Base-by-base conservation (phyloP, 2,888 invertebrate species). In the Labia minor region DNA sequence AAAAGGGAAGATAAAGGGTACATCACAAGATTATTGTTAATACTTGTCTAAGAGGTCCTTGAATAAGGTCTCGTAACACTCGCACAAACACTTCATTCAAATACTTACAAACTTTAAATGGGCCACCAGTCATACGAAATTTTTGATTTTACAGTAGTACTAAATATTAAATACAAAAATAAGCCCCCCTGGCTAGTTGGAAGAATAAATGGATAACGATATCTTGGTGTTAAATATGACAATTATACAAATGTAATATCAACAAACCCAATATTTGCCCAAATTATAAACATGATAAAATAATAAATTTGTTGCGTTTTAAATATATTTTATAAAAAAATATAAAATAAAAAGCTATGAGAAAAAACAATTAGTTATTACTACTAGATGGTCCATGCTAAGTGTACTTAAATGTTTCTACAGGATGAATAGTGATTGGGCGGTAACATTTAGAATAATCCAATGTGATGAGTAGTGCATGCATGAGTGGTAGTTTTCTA, bases 21-120 rank as follows among this genome's bases (percentile, higher is more conserved):
- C 64, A 64, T 64, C 19, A 64, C 33, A 64, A 16, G 21, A 64
- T 33, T 64, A 26, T 64, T 64, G 64, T 64, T 21, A 26, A 18
- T 21, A 33, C 33, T 64, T 18, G 33, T 33, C 33, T 18, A 26
- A 16, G 18, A 64, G 64, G 21, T 21, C 64, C 64, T 64, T 64
- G 4, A 64, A 64, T 20, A 64, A 64, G 64, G 64, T 21, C 64
- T 64, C 26, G 14, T 63, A 21, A 21, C 37, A 66, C 20, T 20
- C 20, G 37, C 62, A 66, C 33, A 63, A 65, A 65, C 65, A 49
- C 49, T 49, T 49, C 49, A 49, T 49, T 49, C 65, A 65, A 65
- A 19, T 37, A 61, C 49, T 61, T 61, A 61, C 49, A 61, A 61
- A 21, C 61, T 16, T 65, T 65, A n/a, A 37, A 20, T 37, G 20